These are phyloP conservation scores for Acanthoscelides obtectus DNA, from an alignment of 2,888 invertebrate genomes.

Conservation along the genomic window DNA sequence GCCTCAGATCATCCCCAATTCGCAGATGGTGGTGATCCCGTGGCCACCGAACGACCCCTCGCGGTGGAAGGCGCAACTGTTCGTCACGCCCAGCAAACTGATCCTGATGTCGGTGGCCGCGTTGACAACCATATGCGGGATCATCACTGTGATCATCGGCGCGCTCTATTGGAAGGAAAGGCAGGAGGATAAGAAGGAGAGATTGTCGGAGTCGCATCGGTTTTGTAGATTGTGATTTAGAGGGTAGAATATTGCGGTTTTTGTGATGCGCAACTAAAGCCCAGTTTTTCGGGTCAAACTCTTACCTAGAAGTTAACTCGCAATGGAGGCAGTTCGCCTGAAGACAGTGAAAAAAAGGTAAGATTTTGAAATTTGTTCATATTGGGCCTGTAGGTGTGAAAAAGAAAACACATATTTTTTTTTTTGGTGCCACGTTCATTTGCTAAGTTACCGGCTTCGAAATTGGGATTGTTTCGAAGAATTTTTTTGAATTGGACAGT, in stretches of 20 bases:
- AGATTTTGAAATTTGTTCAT: too few relatives aligned
- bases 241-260: neutral
- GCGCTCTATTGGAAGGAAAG: constrained; percentile 88
- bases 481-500: too few relatives aligned
- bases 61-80: constrained; percentile 86
- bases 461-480: too few relatives aligned
- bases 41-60: constrained; percentile 70
- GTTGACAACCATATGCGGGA: constrained; percentile 76
- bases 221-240: constrained; percentile 44
- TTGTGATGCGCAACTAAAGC: neutral
- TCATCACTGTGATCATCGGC: constrained; percentile 80
- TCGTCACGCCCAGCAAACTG: constrained; percentile 91
- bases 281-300: too few relatives aligned
- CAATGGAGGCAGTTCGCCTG: too few relatives aligned
- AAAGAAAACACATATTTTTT: too few relatives aligned
- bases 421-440: too few relatives aligned
- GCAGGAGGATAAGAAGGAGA: constrained; percentile 74
- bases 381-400: too few relatives aligned
- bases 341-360: too few relatives aligned
- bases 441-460: too few relatives aligned
- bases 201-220: constrained; percentile 72
- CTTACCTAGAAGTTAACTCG: too few relatives aligned
- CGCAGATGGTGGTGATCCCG: constrained; percentile 94
- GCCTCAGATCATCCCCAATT: constrained; percentile 95
- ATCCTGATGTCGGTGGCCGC: constrained; percentile 90